phyloP scores from a whole-genome alignment of 23 tunicate genomes.

The Diplosoma virens region DNA sequence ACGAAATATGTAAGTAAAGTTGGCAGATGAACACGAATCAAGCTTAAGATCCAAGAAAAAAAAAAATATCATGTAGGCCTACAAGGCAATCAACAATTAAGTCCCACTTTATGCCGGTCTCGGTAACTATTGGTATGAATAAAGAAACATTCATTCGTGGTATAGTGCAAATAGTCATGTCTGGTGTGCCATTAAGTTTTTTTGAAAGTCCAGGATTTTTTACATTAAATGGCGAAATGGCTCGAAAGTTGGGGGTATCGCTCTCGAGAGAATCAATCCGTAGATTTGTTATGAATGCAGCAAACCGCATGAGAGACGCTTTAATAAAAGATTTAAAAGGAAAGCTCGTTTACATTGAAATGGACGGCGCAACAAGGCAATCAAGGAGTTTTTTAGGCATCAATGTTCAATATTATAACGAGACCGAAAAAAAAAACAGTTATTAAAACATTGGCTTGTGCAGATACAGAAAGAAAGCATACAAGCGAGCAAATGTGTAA shows the following conservation, averaged over 20 bases:
- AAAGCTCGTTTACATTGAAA: background rate
- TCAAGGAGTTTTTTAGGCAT: conserved; percentile 1
- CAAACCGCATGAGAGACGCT: background rate
- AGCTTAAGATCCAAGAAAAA: conserved; percentile 1
- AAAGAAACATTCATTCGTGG: background rate
- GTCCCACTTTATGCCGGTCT: background rate
- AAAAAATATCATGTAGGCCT: background rate
- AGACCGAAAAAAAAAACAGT: background rate
- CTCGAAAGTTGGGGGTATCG: background rate
- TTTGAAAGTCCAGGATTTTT: conserved; percentile 11
- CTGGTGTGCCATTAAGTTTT: conserved; percentile 1
- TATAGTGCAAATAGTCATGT: background rate
- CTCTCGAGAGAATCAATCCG: conserved; percentile 8
- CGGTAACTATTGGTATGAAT: background rate
- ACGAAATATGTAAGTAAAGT: background rate
- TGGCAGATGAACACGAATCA: conserved; percentile 12
- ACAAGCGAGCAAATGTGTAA: background rate
- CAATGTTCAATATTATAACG: background rate
- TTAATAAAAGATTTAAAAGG: background rate
- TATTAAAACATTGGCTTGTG: conserved; percentile 7
- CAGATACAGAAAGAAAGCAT: conserved; percentile 1
- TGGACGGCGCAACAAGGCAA: conserved; percentile 16
- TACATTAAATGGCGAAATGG: conserved; percentile 3
- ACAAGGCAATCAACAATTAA: background rate
- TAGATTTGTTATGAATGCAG: background rate